These are phyloP conservation scores for Oryzias javanicus DNA, from an alignment of 2,113 vertebrate species.

Conservation along the genomic window DNA sequence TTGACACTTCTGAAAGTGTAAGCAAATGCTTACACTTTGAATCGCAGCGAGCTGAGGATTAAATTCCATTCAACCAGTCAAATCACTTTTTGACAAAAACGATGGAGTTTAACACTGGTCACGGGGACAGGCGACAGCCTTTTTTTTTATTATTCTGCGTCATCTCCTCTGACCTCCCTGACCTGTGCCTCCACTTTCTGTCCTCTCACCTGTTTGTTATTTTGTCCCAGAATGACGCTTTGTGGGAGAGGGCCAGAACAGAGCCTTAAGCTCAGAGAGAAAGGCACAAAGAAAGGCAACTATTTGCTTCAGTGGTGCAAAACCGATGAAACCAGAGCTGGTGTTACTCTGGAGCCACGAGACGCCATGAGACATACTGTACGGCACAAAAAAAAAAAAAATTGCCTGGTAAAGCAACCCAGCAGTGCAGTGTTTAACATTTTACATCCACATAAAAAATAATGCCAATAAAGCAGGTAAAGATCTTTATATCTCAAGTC, in stretches of 20 bases:
- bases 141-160: conserved; percentile 7
- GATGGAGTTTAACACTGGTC: conserved; percentile 31
- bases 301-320: conserved; percentile 75
- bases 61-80: conserved; percentile 60
- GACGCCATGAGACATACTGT: conserved; percentile 38
- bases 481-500: too few species aligned
- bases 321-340: conserved; percentile 60
- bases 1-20: conserved; percentile 63
- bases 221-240: conserved; percentile 13
- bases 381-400: conserved; percentile 38
- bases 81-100: conserved; percentile 45
- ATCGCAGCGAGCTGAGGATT: conserved; percentile 59
- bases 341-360: conserved; percentile 49
- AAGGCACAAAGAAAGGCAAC: conserved; percentile 72
- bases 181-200: conserved; percentile 35
- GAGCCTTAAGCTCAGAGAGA: conserved; percentile 40
- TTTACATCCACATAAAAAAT: neutral
- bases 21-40: conserved; percentile 57
- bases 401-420: conserved; percentile 20
- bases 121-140: conserved; percentile 30
- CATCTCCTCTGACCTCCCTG: conserved; percentile 37
- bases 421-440: neutral
- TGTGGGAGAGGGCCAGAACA: conserved; percentile 20
- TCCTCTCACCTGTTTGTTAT: conserved; percentile 20
- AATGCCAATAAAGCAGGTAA: neutral